phyloP scores from a whole-genome alignment of 2,797 vertebrate species.

The Austrolebias charrua region DNA sequence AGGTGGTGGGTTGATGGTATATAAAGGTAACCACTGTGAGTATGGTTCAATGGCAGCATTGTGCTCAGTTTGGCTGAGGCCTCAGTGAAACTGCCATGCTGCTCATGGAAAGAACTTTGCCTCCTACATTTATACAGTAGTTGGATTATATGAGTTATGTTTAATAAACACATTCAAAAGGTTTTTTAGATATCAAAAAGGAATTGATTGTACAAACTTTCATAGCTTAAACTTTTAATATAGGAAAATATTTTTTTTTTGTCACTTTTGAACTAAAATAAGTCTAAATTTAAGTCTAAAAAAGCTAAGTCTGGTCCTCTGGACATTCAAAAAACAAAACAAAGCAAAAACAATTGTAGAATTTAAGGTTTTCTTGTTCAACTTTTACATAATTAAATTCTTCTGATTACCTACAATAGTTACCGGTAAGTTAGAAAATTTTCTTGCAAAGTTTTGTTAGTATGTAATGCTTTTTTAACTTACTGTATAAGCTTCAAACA shows the following conservation, averaged over 20 bases:
- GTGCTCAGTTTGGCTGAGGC: conserved; percentile 56
- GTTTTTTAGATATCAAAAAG: background rate
- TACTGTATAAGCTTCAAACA: background rate
- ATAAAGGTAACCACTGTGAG: conserved; percentile 74
- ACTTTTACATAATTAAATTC: too few relatives aligned
- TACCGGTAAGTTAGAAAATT: background rate
- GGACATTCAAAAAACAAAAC: too few relatives aligned
- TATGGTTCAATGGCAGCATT: conserved; percentile 66
- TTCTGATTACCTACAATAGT: background rate
- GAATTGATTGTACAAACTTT: background rate
- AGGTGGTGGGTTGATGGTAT: conserved; percentile 53
- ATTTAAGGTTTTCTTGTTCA: background rate
- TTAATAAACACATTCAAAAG: conserved; percentile 32
- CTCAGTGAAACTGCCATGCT: conserved; percentile 31
- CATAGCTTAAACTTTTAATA: background rate
- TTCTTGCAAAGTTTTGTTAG: background rate
- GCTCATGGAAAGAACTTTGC: conserved; percentile 44
- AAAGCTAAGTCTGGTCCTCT: too few relatives aligned
- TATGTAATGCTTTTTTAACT: background rate
- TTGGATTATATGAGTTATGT: conserved; percentile 30
- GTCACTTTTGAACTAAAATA: conserved; percentile 1
- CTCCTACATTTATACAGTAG: conserved; percentile 36
- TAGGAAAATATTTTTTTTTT: background rate
- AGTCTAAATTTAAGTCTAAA: background rate
- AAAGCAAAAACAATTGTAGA: too few relatives aligned